phyloP scores from a whole-genome alignment of 1,140 invertebrate species.

The Zophobas morio region DNA sequence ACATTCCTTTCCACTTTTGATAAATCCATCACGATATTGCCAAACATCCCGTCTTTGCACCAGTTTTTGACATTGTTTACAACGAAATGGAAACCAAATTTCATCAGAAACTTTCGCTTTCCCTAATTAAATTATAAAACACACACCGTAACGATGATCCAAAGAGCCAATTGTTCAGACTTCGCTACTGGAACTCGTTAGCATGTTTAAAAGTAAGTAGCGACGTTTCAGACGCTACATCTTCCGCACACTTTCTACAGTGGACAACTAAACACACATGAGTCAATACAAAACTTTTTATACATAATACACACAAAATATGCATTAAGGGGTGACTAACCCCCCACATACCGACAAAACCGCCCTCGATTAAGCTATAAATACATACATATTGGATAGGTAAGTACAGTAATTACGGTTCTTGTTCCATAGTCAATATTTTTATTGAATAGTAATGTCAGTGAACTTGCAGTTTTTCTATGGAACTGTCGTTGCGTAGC shows the following conservation, averaged over 20 bases:
- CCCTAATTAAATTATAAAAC: conserved; percentile 31
- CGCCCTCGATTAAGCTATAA: not conserved
- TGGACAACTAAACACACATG: not conserved
- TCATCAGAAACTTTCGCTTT: conserved; percentile 24
- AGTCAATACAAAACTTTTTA: too few species aligned
- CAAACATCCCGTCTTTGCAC: conserved; percentile 17
- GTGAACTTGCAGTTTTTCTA: conserved; percentile 35
- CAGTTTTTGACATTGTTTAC: conserved; percentile 8
- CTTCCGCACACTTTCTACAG: not conserved
- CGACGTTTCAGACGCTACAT: too few species aligned
- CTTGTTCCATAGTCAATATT: conserved; percentile 10
- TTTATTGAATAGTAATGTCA: conserved; percentile 14
- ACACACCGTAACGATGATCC: conserved; percentile 8
- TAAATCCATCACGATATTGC: conserved; percentile 10
- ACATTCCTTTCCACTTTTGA: not conserved
- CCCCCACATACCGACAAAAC: not conserved
- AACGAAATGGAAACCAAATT: conserved; percentile 14
- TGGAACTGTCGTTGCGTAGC: conserved; percentile 2
- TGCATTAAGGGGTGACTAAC: not conserved
- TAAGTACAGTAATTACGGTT: conserved; percentile 18
- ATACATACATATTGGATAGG: conserved; percentile 27
- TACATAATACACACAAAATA: too few species aligned
- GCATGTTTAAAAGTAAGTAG: too few species aligned
- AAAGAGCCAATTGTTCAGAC: conserved; percentile 19
- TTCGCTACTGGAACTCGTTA: not conserved